A percentile compares a stretch with the other conserved stretches of the same genome.
These are phyloP conservation scores for Podarcis siculus DNA, from an alignment of 2,797 vertebrate genomes.

Conservation along the genomic window DNA sequence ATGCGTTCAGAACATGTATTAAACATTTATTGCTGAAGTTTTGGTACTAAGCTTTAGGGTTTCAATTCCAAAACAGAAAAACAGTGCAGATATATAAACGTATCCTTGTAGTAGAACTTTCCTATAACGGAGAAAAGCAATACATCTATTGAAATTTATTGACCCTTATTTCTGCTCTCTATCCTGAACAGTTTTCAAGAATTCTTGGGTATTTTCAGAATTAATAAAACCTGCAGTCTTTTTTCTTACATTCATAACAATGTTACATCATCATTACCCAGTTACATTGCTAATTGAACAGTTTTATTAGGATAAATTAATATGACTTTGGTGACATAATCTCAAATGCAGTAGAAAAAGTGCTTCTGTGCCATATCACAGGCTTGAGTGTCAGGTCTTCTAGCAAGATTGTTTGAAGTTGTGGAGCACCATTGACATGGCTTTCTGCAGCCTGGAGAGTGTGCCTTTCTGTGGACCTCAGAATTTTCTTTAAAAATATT, in stretches of 20 bases:
- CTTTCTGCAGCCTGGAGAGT: neutral
- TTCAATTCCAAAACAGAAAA: neutral
- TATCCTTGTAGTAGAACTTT: neutral
- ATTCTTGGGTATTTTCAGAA: neutral
- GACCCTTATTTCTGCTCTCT: neutral
- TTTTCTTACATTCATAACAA: constrained; percentile 11
- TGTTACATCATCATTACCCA: constrained; percentile 12
- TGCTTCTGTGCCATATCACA: neutral
- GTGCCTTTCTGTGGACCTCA: neutral
- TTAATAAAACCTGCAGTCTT: constrained; percentile 14
- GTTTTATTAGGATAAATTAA: neutral
- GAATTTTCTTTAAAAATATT: neutral
- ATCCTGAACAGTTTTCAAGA: neutral
- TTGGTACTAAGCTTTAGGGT: neutral
- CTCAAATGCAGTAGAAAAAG: constrained; percentile 19
- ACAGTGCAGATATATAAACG: neutral
- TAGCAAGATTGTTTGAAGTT: neutral
- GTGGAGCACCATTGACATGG: neutral
- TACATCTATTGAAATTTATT: neutral
- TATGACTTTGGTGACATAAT: constrained; percentile 31
- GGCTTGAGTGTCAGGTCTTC: neutral
- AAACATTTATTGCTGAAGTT: neutral
- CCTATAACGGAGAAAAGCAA: neutral
- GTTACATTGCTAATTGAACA: constrained; percentile 12
- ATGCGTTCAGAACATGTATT: neutral